Evolutionary conservation across 2,888 invertebrate species (phyloP).

Genomic region (Ectemnius cavifrons): DNA sequence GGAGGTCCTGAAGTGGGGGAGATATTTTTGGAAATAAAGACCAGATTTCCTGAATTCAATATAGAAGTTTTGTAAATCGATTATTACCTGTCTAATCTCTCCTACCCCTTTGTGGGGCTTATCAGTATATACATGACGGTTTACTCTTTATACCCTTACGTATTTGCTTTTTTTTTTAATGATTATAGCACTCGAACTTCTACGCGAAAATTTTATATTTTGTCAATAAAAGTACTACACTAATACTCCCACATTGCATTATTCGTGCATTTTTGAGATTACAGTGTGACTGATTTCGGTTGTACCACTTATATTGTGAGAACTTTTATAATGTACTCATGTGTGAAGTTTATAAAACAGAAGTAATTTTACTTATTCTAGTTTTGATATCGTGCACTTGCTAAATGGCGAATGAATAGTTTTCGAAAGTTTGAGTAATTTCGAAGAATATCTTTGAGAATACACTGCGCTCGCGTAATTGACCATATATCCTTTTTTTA

Average conservation of each 20-base stretch:
- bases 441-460: background rate
- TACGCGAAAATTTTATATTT: conserved; percentile 63
- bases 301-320: conserved; percentile 42
- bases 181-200: conserved; percentile 46
- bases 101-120: conserved; percentile 50
- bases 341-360: conserved; percentile 16
- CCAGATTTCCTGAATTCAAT: conserved; percentile 76
- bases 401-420: conserved; percentile 35
- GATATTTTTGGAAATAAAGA: conserved; percentile 77
- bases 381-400: conserved; percentile 1
- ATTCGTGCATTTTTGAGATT: conserved; percentile 42
- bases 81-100: conserved; percentile 65
- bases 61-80: conserved; percentile 67
- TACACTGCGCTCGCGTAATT: background rate
- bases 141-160: conserved; percentile 60
- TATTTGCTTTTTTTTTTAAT: conserved; percentile 51
- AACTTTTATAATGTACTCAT: conserved; percentile 46
- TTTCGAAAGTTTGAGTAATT: conserved; percentile 55
- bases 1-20: conserved; percentile 72
- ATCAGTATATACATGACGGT: conserved; percentile 44
- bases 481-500: background rate
- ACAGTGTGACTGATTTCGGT: conserved; percentile 22
- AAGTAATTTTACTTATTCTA: conserved; percentile 11
- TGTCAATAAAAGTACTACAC: conserved; percentile 55
- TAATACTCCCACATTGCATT: conserved; percentile 45